Evolutionary conservation across 2,797 vertebrate species (phyloP), one percentile per base, ranked within the genome.

Genomic region (Tenualosa ilisha): DNA sequence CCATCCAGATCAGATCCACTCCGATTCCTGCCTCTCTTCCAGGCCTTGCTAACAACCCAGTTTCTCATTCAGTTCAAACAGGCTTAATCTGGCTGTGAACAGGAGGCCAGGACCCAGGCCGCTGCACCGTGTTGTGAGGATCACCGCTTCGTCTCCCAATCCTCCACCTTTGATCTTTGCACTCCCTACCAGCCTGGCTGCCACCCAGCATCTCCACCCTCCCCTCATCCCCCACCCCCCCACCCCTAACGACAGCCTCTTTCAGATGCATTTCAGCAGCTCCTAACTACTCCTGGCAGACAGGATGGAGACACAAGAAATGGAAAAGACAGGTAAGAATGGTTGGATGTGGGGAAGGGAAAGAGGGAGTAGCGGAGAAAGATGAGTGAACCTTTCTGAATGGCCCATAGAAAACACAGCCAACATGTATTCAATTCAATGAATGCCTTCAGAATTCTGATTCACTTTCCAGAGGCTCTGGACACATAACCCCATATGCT

Each of bases 31-130:
- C 68, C 68, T n/a, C 13, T 79, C 6, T 79, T 22, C 72, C 17
- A 5, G 37, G 40, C 72, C 17, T 79, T 46, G 72, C 40, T 22
- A 0, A 6, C 4, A 11, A 79, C 5, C 40, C 68, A 0, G 0
- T 13, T 5, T 26, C 68, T 72, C 68, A 9, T 46, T 79, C 40
- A 79, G 40, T 79, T 79, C 17, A 79, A 43, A 79, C 40, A 79
- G 72, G 40, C 40, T 79, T 79, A 79, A 79, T 79, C 72, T 46
- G 72, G 13, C 72, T 2, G 20, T 43, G 72, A 90, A 88, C 89
- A 90, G 88, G 86, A 88, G 90, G 89, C 87, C 86, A 86, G 86
- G 85, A 88, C 88, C 86, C 89, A 85, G 90, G 88, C 81, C 15
- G 59, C 86, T 79, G 86, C 85, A 85, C 86, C 90, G 85, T 85